phyloP scores from a whole-genome alignment of 2,797 vertebrate genomes.

The Darevskia nairensis region DNA sequence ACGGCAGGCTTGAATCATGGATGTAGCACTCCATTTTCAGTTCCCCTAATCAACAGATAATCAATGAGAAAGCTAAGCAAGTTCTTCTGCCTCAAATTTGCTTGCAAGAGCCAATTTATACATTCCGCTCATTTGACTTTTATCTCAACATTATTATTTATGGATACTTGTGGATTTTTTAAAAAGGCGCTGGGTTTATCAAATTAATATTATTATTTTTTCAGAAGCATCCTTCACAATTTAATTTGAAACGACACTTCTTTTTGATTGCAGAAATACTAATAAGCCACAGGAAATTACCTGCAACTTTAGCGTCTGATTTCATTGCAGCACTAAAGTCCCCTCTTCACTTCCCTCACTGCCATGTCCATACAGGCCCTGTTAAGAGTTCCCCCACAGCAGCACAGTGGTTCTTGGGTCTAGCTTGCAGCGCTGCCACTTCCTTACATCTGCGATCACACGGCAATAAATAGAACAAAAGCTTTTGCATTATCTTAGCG shows the following conservation, averaged over 20 bases:
- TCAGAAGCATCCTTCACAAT: background rate
- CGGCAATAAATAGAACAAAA: slow-evolving; percentile 20
- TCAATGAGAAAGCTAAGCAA: background rate
- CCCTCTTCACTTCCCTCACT: background rate
- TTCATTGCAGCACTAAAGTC: background rate
- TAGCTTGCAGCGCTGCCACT: background rate
- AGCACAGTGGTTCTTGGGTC: background rate
- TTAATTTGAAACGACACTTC: background rate
- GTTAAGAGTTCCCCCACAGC: slow-evolving; percentile 4
- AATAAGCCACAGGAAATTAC: background rate
- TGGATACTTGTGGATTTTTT: background rate
- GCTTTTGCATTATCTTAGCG: background rate
- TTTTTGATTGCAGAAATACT: background rate
- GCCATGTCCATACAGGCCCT: background rate
- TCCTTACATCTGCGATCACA: background rate
- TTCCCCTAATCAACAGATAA: no score
- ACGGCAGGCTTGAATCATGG: background rate
- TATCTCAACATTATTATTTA: background rate
- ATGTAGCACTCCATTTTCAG: background rate
- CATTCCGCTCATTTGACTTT: background rate
- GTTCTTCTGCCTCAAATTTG: background rate
- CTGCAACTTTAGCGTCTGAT: background rate
- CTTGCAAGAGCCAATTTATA: background rate
- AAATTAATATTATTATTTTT: background rate
- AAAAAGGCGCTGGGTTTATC: background rate